Base-by-base conservation (phyloP, 2,113 vertebrate species). In the Rhipidura dahli region DNA sequence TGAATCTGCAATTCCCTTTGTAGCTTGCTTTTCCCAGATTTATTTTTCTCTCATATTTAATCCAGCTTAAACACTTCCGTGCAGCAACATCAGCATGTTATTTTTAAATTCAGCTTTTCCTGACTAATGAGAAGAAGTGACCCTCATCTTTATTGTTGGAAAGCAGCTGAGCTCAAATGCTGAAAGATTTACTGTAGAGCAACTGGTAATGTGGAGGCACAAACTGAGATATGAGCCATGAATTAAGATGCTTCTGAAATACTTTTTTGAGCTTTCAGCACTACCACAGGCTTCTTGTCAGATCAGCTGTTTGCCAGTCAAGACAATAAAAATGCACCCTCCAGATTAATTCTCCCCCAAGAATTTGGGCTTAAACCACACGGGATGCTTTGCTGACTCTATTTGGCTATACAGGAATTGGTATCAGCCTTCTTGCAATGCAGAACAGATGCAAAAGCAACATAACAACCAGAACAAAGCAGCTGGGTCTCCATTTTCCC, bases 1-100 rank as follows among this genome's bases (percentile, higher is more conserved):
- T 53, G 49, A 90, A 92, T 89, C 72, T 88, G 80, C 56, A 93
- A 94, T 93, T 97, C 92, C 64, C 88, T 96, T 96, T 95, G 90
- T 94, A 95, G 86, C 40, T 68, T 45, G 15, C 26, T 95, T 23
- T 96, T 92, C 51, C 39, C 33, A 2, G 27, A 95, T 90, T 95
- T 95, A 89, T 87, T 96, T 93, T 94, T 65, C 64, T 60, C 51
- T 89, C 56, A 19, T 81, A 95, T 90, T 96, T 93, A 92, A 90
- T 95, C 89, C 77, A 87, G 84, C 69, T 94, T 92, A 89, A 89
- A 96, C 37, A 83, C 65, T 94, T 86, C 61, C 1, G 0, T 71
- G 69, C 56, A 75, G 76, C 69, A 90, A 78, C 64, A 93, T 88
- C 89, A 96, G 85, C 95, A 90, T 56, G 78, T 83, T 96, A 88